Conservation (phyloP, 2,113 vertebrate species). For the Chaetops frenatus region DNA sequence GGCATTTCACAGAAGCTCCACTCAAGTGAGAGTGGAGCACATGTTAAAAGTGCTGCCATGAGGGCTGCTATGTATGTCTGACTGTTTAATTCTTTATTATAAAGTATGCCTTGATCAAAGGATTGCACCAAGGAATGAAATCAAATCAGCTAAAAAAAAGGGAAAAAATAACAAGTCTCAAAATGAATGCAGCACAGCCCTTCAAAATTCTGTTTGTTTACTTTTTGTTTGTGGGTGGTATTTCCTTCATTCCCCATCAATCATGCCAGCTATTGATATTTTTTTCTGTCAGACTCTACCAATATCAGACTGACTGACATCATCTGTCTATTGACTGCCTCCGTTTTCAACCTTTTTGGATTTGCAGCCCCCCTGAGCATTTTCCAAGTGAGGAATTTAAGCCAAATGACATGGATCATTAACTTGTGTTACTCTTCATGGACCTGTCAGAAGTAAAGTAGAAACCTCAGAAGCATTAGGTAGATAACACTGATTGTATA, state of each 20-base stretch:
- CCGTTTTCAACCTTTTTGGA: not conserved
- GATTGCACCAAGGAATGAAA: not conserved
- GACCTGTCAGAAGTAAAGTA: not conserved
- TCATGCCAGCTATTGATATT: constrained; percentile 3
- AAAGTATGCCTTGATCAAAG: not conserved
- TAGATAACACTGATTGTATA: not conserved
- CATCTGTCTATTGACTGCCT: constrained; percentile 16
- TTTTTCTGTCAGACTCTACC: not conserved
- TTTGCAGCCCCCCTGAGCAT: not conserved
- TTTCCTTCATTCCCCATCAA: not conserved
- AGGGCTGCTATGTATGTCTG: not conserved
- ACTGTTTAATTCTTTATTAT: not conserved
- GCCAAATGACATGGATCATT: not conserved
- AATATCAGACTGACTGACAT: not conserved
- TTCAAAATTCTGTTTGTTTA: not conserved
- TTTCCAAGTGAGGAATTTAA: not conserved
- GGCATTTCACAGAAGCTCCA: not conserved
- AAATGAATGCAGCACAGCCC: not conserved
- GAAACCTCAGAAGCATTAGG: not conserved
- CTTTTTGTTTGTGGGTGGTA: not conserved
- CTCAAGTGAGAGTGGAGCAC: not conserved
- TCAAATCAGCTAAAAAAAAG: not conserved
- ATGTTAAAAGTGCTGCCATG: not conserved
- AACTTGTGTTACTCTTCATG: not conserved
- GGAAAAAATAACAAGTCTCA: not conserved